Base-by-base conservation (phyloP, 2,888 invertebrate genomes). In the Metacarcinus magister region DNA sequence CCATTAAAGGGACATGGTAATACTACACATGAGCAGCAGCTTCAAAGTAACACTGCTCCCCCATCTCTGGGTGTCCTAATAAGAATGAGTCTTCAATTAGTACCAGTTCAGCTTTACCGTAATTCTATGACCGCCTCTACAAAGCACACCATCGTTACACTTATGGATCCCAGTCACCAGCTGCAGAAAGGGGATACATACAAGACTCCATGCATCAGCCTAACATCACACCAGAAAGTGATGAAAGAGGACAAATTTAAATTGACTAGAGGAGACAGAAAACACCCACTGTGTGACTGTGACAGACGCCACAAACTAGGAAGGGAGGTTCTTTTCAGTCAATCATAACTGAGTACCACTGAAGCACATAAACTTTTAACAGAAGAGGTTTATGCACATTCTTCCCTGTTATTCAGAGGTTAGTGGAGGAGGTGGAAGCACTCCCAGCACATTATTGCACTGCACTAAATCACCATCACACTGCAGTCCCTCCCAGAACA, bases 401-500 rank as follows among this genome's bases (percentile, higher is more conserved):
- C 28, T 75, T 75, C 75, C 28, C n/a, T n/a, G 8, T 28, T 28
- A 75, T 0, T 75, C 10, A 28, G 75, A 75, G 75, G 75, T 75
- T 28, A 28, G 75, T 28, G 75, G 75, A n/a, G 75, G 28, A 28
- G 28, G 75, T 75, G 75, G 75, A n/a, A 28, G 75, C 75, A 28
- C 75, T 75, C 75, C 75, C 75, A 75, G 75, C 75, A 75, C 10
- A 28, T 75, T 75, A 75, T 75, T 75, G 75, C 75, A 75, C 75
- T 75, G n/a, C 75, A 75, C 28, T n/a, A 75, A n/a, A 75, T 75
- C 75, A 75, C 75, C 75, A 75, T 28, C 75, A 75, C 75, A 75
- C 28, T 75, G 75, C 28, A 75, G 75, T n/a, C 10, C 28, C 75
- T 28, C 75, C 75, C n/a, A 75, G 28, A 75, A 75, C 75, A 75